Evolutionary conservation across 2,113 vertebrate genomes (phyloP).

Genomic region (Carassius auratus): DNA sequence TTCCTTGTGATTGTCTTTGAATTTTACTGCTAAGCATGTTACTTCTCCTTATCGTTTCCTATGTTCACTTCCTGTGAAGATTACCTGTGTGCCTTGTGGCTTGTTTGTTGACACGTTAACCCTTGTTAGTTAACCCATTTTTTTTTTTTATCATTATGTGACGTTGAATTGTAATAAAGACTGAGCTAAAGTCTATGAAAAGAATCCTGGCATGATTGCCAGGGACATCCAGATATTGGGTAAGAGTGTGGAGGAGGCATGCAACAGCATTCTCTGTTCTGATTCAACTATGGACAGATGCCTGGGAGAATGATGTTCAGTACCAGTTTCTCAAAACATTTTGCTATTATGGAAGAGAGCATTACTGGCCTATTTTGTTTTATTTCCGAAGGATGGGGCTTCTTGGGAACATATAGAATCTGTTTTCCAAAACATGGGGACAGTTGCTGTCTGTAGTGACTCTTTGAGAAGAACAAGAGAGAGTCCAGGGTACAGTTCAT

Average conservation of each 20-base stretch:
- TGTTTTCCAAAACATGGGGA: background rate
- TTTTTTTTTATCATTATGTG: background rate
- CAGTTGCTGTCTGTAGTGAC: background rate
- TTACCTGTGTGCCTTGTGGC: too few relatives aligned
- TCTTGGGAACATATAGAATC: background rate
- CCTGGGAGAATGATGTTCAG: background rate
- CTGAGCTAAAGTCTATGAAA: background rate
- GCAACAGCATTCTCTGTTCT: background rate
- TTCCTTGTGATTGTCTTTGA: too few relatives aligned
- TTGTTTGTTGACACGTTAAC: too few relatives aligned
- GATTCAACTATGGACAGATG: background rate
- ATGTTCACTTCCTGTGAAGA: too few relatives aligned
- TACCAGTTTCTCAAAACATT: background rate
- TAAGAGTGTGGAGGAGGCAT: background rate
- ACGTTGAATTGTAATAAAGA: background rate
- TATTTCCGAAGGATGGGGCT: too few relatives aligned
- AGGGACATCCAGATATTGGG: background rate
- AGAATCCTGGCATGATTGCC: background rate
- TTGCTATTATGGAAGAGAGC: too few relatives aligned
- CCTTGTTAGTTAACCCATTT: too few relatives aligned
- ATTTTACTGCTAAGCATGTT: too few relatives aligned
- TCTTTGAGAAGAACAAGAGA: background rate
- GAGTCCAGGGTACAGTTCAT: too few relatives aligned
- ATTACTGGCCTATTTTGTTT: too few relatives aligned
- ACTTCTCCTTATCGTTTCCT: too few relatives aligned